A percentile compares a stretch with the other conserved stretches of the same genome.
Evolutionary conservation across 2,113 vertebrate genomes (phyloP).

Genomic region (Vicugna pacos): DNA sequence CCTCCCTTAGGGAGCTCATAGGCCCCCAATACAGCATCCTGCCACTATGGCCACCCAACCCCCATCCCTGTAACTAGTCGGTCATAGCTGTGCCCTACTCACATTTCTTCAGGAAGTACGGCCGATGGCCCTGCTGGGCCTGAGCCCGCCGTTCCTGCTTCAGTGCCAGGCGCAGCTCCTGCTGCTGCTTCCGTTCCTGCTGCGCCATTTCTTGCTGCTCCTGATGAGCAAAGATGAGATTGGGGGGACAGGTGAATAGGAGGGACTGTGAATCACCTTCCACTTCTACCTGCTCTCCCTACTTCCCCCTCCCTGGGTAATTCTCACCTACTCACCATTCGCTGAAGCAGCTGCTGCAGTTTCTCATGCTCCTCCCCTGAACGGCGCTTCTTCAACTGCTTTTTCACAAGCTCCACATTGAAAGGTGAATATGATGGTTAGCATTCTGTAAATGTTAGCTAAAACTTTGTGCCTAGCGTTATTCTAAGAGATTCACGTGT

Average conservation of each 20-base stretch:
- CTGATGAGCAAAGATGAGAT: constrained; percentile 80
- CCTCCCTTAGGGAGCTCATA: neutral
- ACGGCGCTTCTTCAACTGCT: constrained; percentile 85
- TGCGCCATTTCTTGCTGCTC: constrained; percentile 92
- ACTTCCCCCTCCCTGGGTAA: neutral
- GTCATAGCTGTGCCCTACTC: constrained; percentile 46
- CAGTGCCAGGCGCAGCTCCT: constrained; percentile 86
- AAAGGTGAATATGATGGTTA: constrained; percentile 40
- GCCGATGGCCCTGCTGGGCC: constrained; percentile 91
- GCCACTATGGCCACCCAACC: neutral
- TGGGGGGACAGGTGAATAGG: neutral
- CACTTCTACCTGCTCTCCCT: neutral
- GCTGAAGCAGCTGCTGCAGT: constrained; percentile 86
- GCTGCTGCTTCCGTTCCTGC: constrained; percentile 85
- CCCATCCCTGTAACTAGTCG: neutral
- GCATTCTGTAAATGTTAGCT: neutral
- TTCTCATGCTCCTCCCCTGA: constrained; percentile 80
- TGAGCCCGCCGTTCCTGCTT: constrained; percentile 89
- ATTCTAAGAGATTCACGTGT: neutral
- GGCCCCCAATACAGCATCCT: no score
- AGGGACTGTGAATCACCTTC: neutral
- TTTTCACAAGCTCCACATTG: constrained; percentile 86
- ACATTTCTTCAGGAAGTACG: constrained; percentile 96
- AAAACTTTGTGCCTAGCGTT: neutral
- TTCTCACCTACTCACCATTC: constrained; percentile 86